These are phyloP conservation scores for Tetramorium simillimum DNA, from an alignment of 1,140 invertebrate genomes.

Conservation along the genomic window DNA sequence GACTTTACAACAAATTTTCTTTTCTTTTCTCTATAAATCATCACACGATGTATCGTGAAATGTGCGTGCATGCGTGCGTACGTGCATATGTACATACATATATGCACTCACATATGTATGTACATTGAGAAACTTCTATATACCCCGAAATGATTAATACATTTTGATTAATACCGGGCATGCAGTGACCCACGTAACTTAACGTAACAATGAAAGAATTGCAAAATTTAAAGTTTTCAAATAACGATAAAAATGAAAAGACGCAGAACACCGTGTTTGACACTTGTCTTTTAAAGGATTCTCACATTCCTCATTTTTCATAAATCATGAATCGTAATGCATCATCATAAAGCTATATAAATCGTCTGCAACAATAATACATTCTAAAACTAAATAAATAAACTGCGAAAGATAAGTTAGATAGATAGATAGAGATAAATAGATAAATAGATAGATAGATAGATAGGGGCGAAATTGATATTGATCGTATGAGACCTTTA, in stretches of 20 bases:
- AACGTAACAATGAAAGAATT: conserved; percentile 1
- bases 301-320: not conserved
- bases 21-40: not conserved
- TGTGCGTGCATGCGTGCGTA: not conserved
- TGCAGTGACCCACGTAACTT: not conserved
- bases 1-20: conserved; percentile 6
- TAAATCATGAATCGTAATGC: not conserved
- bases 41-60: not conserved
- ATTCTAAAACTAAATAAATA: not conserved
- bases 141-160: not conserved
- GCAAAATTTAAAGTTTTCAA: conserved; percentile 1
- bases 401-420: not conserved
- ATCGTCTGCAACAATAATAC: not conserved
- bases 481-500: not conserved
- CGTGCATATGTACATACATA: not conserved
- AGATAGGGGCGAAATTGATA: not conserved
- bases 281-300: not conserved
- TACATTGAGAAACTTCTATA: not conserved
- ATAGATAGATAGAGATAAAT: not conserved
- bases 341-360: not conserved
- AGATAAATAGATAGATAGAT: too few relatives aligned
- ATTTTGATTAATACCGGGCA: not conserved
- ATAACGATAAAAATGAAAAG: not conserved
- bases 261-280: not conserved
- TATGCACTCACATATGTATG: not conserved